These are phyloP conservation scores for Drosophila obscura DNA, from an alignment of 1,140 invertebrate species.

Conservation along the genomic window DNA sequence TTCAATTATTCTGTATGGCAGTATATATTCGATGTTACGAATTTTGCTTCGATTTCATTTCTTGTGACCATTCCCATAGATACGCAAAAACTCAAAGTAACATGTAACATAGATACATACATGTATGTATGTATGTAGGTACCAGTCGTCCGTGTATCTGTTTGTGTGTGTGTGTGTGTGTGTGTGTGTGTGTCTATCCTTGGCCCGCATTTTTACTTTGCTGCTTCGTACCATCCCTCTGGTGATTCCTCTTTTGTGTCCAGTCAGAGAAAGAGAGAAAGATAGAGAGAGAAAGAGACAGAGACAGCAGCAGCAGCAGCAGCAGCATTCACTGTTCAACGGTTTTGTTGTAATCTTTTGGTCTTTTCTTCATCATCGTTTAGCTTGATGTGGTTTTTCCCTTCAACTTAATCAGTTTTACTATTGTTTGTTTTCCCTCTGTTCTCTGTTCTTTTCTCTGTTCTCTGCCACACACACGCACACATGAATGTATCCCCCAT, in stretches of 20 bases:
- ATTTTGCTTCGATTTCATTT: conserved; percentile 64
- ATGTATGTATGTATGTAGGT: background rate
- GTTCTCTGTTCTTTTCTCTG: background rate
- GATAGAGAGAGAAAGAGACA: too few relatives aligned
- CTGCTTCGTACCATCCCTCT: background rate
- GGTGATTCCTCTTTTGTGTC: background rate
- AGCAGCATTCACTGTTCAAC: conserved; percentile 52
- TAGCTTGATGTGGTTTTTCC: conserved; percentile 80
- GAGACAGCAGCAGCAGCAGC: too few relatives aligned
- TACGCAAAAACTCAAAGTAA: conserved; percentile 18
- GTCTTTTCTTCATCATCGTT: conserved; percentile 81
- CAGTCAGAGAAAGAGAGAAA: too few relatives aligned
- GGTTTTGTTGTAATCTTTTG: conserved; percentile 72
- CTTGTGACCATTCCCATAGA: conserved; percentile 42
- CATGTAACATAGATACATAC: background rate
- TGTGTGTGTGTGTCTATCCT: conserved; percentile 43
- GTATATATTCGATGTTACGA: conserved; percentile 19
- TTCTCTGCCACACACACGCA: conserved; percentile 1
- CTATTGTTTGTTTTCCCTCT: conserved; percentile 73
- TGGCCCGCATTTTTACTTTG: conserved; percentile 43
- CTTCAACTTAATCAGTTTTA: conserved; percentile 78
- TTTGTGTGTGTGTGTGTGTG: too few relatives aligned
- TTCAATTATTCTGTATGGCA: conserved; percentile 73
- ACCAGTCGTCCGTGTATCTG: background rate
- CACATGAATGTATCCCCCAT: conserved; percentile 3